Percentiles rank a stretch among this genome's conserved stretches.
Evolutionary conservation across 2,888 invertebrate genomes (phyloP).

Genomic region (Dorcus parallelipipedus): DNA sequence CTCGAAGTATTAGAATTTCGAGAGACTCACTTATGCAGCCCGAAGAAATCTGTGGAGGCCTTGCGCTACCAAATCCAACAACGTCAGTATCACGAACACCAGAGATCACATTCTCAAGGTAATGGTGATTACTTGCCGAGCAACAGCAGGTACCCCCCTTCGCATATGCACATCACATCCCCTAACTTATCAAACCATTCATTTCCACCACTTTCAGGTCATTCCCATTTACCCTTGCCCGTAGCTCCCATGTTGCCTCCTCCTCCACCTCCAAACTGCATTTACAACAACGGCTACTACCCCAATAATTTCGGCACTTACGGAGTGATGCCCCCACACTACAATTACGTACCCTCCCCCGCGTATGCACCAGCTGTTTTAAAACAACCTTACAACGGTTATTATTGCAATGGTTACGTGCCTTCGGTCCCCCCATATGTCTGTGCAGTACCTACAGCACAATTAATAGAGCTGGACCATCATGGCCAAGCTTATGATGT

Average conservation of each 20-base stretch:
- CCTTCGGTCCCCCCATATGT: constrained; percentile 46
- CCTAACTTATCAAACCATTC: constrained; percentile 34
- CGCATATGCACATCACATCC: constrained; percentile 21
- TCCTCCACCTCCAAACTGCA: constrained; percentile 19
- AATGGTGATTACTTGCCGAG: constrained; percentile 31
- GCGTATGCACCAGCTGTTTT: constrained; percentile 28
- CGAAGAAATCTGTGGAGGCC: constrained; percentile 53
- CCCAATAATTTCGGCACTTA: constrained; percentile 23
- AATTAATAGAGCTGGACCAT: constrained; percentile 64
- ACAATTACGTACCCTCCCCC: constrained; percentile 22
- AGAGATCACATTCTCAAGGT: constrained; percentile 24
- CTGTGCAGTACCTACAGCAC: constrained; percentile 62
- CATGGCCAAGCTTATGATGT: constrained; percentile 38
- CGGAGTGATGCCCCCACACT: constrained; percentile 25
- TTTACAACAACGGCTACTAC: constrained; percentile 31
- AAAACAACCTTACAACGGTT: constrained; percentile 48
- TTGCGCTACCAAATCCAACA: constrained; percentile 50
- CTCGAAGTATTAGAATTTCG: constrained; percentile 65
- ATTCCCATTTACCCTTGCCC: constrained; percentile 21
- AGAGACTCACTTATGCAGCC: constrained; percentile 53
- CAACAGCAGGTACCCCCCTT: constrained; percentile 22
- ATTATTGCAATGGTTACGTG: constrained; percentile 34
- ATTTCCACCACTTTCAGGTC: constrained; percentile 32
- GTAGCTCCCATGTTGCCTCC: constrained; percentile 22
- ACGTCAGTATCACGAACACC: constrained; percentile 43